Evolutionary conservation across 2,113 vertebrate genomes (phyloP).

Genomic region (Clarias gariepinus): DNA sequence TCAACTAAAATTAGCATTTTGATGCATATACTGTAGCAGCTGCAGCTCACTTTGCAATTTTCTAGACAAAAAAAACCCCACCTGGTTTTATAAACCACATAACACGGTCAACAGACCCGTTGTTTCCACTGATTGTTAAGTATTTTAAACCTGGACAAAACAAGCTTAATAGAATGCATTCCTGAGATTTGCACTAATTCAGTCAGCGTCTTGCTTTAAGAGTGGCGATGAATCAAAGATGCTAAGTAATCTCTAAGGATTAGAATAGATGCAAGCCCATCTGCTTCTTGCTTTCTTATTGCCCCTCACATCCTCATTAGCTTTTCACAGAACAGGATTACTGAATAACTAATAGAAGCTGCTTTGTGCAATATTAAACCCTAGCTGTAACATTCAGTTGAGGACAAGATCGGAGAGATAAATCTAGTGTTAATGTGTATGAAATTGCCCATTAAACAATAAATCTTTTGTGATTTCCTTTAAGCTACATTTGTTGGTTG

Average conservation of each 20-base stretch:
- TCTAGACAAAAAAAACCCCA: not conserved
- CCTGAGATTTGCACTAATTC: constrained; percentile 16
- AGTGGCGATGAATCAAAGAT: constrained; percentile 26
- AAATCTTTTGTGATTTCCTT: not conserved
- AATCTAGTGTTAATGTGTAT: not conserved
- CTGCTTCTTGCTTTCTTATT: constrained; percentile 9
- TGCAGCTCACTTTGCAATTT: not conserved
- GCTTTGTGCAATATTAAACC: constrained; percentile 27
- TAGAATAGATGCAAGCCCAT: constrained; percentile 27
- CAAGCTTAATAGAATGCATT: not conserved
- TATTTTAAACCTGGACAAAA: not conserved
- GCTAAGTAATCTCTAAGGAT: constrained; percentile 15
- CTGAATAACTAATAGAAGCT: constrained; percentile 31
- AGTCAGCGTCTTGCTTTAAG: constrained; percentile 9
- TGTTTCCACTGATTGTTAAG: not conserved
- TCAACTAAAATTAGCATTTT: not conserved
- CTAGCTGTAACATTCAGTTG: constrained; percentile 3
- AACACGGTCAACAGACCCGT: not conserved
- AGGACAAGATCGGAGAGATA: not conserved
- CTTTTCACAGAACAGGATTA: constrained; percentile 27
- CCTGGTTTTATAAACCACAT: constrained; percentile 12
- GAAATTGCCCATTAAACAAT: not conserved
- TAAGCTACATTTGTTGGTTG: not conserved
- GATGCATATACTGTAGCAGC: not conserved
- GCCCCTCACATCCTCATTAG: constrained; percentile 25